These are phyloP conservation scores for Drosophila trichaetosa DNA, from an alignment of 2,888 invertebrate genomes.

Conservation along the genomic window DNA sequence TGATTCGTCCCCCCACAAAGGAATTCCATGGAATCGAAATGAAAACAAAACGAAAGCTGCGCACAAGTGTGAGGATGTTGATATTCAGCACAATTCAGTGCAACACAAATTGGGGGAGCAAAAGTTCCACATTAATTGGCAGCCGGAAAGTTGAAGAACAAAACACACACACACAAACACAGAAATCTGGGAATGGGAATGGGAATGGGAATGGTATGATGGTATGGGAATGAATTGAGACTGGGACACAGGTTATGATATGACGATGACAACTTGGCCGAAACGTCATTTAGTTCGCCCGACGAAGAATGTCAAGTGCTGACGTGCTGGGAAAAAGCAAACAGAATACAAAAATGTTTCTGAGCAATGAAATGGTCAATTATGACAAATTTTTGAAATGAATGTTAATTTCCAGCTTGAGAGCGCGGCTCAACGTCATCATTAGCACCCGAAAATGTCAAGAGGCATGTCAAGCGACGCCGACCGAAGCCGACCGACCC, in stretches of 20 bases:
- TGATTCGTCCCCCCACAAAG: slow-evolving; percentile 32
- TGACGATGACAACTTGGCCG: slow-evolving; percentile 23
- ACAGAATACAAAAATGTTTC: slow-evolving; percentile 10
- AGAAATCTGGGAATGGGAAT: slow-evolving; percentile 50
- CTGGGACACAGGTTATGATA: slow-evolving; percentile 48
- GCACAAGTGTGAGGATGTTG: slow-evolving; percentile 47
- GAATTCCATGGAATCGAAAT: slow-evolving; percentile 57
- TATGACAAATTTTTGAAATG: slow-evolving; percentile 70
- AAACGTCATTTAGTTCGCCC: slow-evolving; percentile 50
- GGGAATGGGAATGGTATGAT: slow-evolving; percentile 10
- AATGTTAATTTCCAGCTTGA: slow-evolving; percentile 60
- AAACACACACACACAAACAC: slow-evolving; percentile 30
- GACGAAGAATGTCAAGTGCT: slow-evolving; percentile 38
- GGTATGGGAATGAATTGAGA: slow-evolving; percentile 18
- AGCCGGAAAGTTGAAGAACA: slow-evolving; percentile 30
- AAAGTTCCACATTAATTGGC: slow-evolving; percentile 44
- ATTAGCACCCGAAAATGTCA: slow-evolving; percentile 61
- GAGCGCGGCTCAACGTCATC: slow-evolving; percentile 61
- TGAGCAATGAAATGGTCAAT: slow-evolving; percentile 65
- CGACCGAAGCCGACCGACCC: background rate
- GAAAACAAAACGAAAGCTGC: slow-evolving; percentile 57
- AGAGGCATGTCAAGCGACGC: slow-evolving; percentile 36
- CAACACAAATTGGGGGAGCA: slow-evolving; percentile 39
- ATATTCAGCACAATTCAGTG: slow-evolving; percentile 19
- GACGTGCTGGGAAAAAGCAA: slow-evolving; percentile 13